Percentiles rank a stretch among this genome's conserved stretches.
Evolutionary conservation across 2,888 invertebrate genomes (phyloP).

Genomic region (Halictus quadricinctus): DNA sequence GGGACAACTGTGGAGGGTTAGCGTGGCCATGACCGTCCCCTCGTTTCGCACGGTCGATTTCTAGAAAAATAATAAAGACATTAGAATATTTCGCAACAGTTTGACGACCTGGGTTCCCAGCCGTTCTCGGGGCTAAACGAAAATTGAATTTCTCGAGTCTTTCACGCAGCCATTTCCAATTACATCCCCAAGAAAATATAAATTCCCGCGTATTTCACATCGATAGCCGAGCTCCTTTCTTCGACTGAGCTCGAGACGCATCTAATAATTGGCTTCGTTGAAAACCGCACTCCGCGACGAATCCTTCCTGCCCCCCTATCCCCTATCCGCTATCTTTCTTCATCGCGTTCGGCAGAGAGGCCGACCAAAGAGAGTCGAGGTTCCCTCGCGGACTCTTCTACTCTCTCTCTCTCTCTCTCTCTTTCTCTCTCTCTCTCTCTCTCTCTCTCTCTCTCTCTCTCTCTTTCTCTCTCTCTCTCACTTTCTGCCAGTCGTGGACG

Average conservation of each 20-base stretch:
- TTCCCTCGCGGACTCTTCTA: constrained; percentile 32
- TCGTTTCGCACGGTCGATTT: neutral
- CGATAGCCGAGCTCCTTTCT: constrained; percentile 57
- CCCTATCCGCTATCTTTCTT: constrained; percentile 41
- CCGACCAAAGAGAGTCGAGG: neutral
- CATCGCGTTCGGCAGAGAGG: constrained; percentile 36
- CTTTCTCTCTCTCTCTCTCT: constrained; percentile 5
- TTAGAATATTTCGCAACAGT: constrained; percentile 16
- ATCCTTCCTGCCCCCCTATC: constrained; percentile 67
- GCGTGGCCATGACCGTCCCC: neutral
- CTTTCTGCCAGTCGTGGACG: constrained; percentile 14
- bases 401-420: constrained; percentile 29
- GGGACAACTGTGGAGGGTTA: neutral
- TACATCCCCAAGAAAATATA: constrained; percentile 55
- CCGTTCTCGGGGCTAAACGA: neutral
- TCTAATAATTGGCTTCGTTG: constrained; percentile 82
- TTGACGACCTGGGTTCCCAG: neutral
- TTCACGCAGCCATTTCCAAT: constrained; percentile 42
- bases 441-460: constrained; percentile 27
- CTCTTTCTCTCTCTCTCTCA: constrained; percentile 11
- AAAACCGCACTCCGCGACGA: constrained; percentile 82
- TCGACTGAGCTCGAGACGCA: constrained; percentile 71
- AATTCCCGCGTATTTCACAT: constrained; percentile 65
- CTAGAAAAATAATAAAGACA: neutral
- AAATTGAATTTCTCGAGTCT: constrained; percentile 43